Evolutionary conservation across 2,888 invertebrate species (phyloP).

Genomic region (Eupithecia tripunctaria): DNA sequence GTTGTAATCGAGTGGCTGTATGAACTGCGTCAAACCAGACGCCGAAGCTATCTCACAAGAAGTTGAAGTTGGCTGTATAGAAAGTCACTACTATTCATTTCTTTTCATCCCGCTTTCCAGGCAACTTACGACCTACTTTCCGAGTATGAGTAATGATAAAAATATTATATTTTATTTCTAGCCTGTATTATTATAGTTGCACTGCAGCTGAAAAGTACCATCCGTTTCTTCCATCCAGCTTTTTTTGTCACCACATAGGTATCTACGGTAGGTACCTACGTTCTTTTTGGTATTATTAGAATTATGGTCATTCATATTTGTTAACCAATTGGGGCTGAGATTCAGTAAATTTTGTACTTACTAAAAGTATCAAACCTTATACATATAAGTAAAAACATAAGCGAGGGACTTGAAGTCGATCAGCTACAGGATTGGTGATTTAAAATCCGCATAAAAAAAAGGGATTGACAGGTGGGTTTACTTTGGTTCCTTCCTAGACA

Average conservation of each 20-base stretch:
- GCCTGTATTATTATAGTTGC: too few relatives aligned
- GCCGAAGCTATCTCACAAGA: too few relatives aligned
- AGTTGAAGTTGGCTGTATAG: too few relatives aligned
- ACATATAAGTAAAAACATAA: background rate
- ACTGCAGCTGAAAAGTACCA: background rate
- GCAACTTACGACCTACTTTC: too few relatives aligned
- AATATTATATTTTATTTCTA: too few relatives aligned
- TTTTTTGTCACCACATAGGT: background rate
- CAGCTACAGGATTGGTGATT: constrained; percentile 18
- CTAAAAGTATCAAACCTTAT: background rate
- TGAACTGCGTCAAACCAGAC: too few relatives aligned
- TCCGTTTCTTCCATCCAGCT: background rate
- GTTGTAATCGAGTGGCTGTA: too few relatives aligned
- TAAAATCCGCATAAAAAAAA: constrained; percentile 23
- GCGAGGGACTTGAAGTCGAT: constrained; percentile 10
- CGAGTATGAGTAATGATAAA: too few relatives aligned
- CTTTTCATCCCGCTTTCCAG: too few relatives aligned
- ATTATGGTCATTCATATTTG: background rate
- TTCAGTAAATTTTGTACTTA: background rate
- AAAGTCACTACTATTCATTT: too few relatives aligned
- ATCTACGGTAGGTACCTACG: too few relatives aligned
- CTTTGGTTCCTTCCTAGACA: constrained; percentile 36
- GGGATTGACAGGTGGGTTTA: constrained; percentile 30
- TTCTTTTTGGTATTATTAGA: too few relatives aligned
- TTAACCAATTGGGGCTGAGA: background rate